These are phyloP conservation scores for Styela clava DNA, from an alignment of 23 tunicate genomes.

Conservation along the genomic window DNA sequence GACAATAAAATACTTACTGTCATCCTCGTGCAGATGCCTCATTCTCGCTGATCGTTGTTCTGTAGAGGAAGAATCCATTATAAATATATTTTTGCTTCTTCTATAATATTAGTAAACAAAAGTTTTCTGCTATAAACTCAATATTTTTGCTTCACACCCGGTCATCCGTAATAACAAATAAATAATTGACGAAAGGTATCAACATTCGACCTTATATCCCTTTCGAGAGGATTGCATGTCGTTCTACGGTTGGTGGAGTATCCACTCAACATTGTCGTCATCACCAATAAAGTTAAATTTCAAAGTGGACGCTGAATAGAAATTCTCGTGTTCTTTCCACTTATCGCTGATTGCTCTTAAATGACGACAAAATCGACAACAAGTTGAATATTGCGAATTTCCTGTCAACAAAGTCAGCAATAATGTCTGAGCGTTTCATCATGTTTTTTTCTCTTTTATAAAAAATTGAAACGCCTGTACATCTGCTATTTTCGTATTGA, in stretches of 20 bases:
- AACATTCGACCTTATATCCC: background rate
- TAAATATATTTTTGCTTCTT: too few species aligned
- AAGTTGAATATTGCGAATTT: background rate
- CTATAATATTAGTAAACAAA: too few species aligned
- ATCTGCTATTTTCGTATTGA: too few species aligned
- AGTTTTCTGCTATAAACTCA: too few species aligned
- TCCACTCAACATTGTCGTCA: background rate
- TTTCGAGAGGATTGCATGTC: background rate
- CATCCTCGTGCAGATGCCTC: slow-evolving; percentile 10
- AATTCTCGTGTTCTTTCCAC: background rate
- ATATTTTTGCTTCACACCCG: background rate
- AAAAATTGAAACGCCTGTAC: too few species aligned
- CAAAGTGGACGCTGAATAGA: background rate
- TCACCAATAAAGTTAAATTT: background rate
- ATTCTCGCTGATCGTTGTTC: slow-evolving; percentile 7
- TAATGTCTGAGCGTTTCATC: too few species aligned
- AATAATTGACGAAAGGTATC: background rate
- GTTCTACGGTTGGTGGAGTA: background rate
- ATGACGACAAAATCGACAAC: background rate
- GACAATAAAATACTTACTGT: too few species aligned
- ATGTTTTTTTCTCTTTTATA: too few species aligned
- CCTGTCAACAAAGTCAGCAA: too few species aligned
- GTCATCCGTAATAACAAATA: background rate
- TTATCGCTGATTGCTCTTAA: background rate
- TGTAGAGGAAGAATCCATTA: background rate